Evolutionary conservation across 2,797 vertebrate genomes (phyloP), one percentile per base, ranked within the genome.

Genomic region (Halcyon chelicuti): DNA sequence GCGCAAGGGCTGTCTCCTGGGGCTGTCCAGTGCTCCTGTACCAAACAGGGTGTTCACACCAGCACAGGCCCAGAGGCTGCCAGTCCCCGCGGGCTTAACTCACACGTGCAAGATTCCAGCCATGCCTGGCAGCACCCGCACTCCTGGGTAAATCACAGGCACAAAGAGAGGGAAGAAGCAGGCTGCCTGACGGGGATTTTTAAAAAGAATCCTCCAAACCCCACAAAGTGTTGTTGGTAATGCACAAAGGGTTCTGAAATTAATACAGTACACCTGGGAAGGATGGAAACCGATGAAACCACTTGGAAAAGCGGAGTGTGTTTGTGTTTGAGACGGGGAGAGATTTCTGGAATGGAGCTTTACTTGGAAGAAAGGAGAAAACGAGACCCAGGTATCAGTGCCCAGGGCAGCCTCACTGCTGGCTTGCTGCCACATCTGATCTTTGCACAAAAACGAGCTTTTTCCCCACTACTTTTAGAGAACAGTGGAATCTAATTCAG

Each of bases 231-330:
- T 40, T 20, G 40, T 51, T 17, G n/a, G 39, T 74, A 63, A 35
- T 0, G 21, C 44, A 33, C 23, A 22, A 46, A 40, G 65, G 12
- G 72, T 37, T 65, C 52, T 29, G 28, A 7, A 42, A 37, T 31
- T 8, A 66, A 8, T 17, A 3, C 5, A 1, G 51, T 13, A 1
- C 5, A 2, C 29, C 2, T 1, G 44, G 70, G 37, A 33, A 60
- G 66, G 77, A 46, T 20, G 39, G 78, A 40, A 16, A 40, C 3
- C 9, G 55, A 35, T 68, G 20, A 23, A 73, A 35, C 33, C 14
- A 3, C 29, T 31, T 28, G 57, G 76, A 51, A 37, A 55, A n/a
- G 51, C 26, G 18, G 39, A 49, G 58, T 10, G 46, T 2, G 46
- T 57, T 33, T 20, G 46, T 35, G 58, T 18, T 37, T 10, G 63